Evolutionary conservation across 2,797 vertebrate species (phyloP), one percentile per base, ranked within the genome.

Genomic region (Poecile montanus): DNA sequence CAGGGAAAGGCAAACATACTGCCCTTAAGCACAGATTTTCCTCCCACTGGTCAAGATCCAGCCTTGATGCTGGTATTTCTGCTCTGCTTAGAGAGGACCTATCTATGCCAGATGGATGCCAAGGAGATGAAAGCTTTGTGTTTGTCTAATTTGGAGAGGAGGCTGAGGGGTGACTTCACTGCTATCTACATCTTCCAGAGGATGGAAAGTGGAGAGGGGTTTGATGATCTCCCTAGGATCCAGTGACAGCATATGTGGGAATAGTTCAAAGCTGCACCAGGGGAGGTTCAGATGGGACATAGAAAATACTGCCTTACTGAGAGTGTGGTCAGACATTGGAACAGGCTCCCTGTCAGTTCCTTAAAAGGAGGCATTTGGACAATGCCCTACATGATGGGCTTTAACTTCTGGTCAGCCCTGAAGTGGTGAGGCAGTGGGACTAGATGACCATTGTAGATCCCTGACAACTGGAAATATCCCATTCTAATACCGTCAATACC

Each of bases 351-450:
- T 65, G 29, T 20, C 65, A 23, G 25, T 13, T 51, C 45, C 53
- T 78, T 51, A 29, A 62, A 67, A 58, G 45, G 16, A 71, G 11
- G 10, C 15, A 27, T 53, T 62, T 58, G 48, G 6, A 42, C 57
- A 53, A 34, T 48, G 17, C 2, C 2, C 15, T n/a, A 6, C 22
- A 3, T 30, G n/a, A 32, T 2, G 9, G 7, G 26, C 16, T 62
- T 57, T 34, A 62, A 23, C 50, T 75, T 44, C 23, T 42, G 16
- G 11, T 81, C 51, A 58, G 53, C 44, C 27, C 11, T 62, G 9
- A n/a, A 67, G 16, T 6, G 6, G 10, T 53, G 29, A 54, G 32
- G 7, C 25, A 63, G 5, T 45, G 48, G 25, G 13, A 60, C 40
- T 34, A 58, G 18, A 13, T 18, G 6, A 13, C 26, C 2, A 1